phyloP scores from a whole-genome alignment of 2,888 invertebrate genomes.

The Dusona sp. region DNA sequence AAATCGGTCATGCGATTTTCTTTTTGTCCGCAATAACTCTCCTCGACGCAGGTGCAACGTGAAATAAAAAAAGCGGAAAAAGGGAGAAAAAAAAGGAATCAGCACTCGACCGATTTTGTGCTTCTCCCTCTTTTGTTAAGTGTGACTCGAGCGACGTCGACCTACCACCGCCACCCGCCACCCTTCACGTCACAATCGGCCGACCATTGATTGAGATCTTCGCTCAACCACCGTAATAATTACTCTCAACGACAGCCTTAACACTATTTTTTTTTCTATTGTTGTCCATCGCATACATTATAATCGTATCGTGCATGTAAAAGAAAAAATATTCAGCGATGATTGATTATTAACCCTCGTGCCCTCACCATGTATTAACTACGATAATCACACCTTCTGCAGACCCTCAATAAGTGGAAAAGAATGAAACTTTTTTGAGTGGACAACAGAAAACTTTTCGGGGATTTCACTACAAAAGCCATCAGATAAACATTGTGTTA shows the following conservation, averaged over 20 bases:
- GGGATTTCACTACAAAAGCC: neutral
- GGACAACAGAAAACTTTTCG: slow-evolving; percentile 2
- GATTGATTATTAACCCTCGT: slow-evolving; percentile 40
- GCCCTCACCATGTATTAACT: neutral
- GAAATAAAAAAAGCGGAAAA: neutral
- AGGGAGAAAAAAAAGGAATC: slow-evolving; percentile 4
- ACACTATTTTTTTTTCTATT: slow-evolving; percentile 16
- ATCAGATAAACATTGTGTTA: slow-evolving; percentile 2
- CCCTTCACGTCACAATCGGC: slow-evolving; percentile 6
- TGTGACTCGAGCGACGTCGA: neutral
- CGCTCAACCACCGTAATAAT: slow-evolving; percentile 21
- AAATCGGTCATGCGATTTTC: slow-evolving; percentile 68
- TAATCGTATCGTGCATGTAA: neutral
- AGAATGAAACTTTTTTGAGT: neutral
- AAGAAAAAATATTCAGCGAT: slow-evolving; percentile 23
- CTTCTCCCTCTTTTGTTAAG: neutral
- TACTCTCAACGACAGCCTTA: slow-evolving; percentile 19
- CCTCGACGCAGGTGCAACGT: slow-evolving; percentile 26
- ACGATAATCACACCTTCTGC: slow-evolving; percentile 3
- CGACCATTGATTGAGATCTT: slow-evolving; percentile 33
- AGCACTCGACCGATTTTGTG: slow-evolving; percentile 17
- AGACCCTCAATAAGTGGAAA: neutral
- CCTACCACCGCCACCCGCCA: neutral
- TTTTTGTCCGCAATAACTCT: slow-evolving; percentile 58
- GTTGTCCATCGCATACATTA: slow-evolving; percentile 9